A percentile compares a stretch with the other conserved stretches of the same genome.
These are phyloP conservation scores for Acrocephalus kingi DNA, from an alignment of 2,113 vertebrate species.

Conservation along the genomic window DNA sequence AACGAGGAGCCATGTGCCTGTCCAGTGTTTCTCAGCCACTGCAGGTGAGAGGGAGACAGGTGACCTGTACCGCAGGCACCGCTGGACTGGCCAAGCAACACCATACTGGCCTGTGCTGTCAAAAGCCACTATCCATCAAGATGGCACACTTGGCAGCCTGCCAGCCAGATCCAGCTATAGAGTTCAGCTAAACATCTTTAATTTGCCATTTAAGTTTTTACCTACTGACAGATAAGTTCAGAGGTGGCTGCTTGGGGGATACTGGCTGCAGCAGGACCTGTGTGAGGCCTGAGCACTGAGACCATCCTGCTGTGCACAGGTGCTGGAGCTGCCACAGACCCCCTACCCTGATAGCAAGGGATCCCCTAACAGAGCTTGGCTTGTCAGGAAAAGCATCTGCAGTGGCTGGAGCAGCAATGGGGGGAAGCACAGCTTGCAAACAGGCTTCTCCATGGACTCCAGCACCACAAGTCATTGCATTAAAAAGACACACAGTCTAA, in stretches of 20 bases:
- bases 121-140: background rate
- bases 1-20: background rate
- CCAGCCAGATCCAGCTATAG: background rate
- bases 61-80: background rate
- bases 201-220: background rate
- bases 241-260: background rate
- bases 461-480: background rate
- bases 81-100: background rate
- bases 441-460: background rate
- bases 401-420: background rate
- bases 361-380: background rate
- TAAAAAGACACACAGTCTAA: background rate
- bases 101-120: accelerated
- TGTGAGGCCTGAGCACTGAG: background rate
- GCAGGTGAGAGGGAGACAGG: background rate
- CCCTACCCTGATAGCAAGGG: background rate
- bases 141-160: background rate
- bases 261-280: background rate
- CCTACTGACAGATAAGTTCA: background rate
- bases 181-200: background rate
- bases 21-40: accelerated
- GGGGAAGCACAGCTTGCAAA: background rate
- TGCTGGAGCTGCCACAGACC: background rate
- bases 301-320: background rate
- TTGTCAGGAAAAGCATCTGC: background rate